Evolutionary conservation across 1,140 invertebrate species (phyloP), one percentile per base, ranked within the genome.

Genomic region (Drosophila suzukii): DNA sequence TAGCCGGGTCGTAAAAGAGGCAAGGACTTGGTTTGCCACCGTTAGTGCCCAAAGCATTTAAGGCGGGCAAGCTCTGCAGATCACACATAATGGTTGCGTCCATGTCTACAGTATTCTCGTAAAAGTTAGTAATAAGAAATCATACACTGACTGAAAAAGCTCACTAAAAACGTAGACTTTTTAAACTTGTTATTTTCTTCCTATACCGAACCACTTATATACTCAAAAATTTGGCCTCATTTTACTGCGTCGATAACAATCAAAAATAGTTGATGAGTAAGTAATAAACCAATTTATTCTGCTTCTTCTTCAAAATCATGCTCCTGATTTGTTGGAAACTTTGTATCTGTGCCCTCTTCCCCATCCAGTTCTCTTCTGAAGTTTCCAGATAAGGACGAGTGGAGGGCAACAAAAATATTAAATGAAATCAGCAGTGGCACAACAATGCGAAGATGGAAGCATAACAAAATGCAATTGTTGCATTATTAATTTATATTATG

Each of bases 401-500:
- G 73, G 68, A 39, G 44, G 61, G 54, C 73, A 59, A 76, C 72
- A 84, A 88, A 89, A 90, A 89, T 89, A 89, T 89, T 89, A 89
- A 89, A 89, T 90, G 84, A 89, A 89, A 89, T 89, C 85, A 84
- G 63, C 62, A 53, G 50, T 57, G 79, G 57, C 74, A 66, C 67
- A 58, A 83, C 59, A 67, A 60, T 49, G 60, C 54, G 67, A 60
- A 65, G 56, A 34, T 70, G 68, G 68, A 57, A 79, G 76, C 76
- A 84, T 73, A 84, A 84, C 81, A 75, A 89, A 83, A 78, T 89
- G 81, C 84, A 89, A 89, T 89, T 89, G 85, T 81, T 89, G 84
- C 84, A 89, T 89, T 89, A 89, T 89, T 89, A 89, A 89, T 88
- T 88, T 88, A 89, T 89, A 89, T 89, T 89, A 90, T 90, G 77